Percentiles rank a stretch among this genome's conserved stretches.
These are phyloP conservation scores for Pollenia amentaria DNA, from an alignment of 2,888 invertebrate species.

Conservation along the genomic window DNA sequence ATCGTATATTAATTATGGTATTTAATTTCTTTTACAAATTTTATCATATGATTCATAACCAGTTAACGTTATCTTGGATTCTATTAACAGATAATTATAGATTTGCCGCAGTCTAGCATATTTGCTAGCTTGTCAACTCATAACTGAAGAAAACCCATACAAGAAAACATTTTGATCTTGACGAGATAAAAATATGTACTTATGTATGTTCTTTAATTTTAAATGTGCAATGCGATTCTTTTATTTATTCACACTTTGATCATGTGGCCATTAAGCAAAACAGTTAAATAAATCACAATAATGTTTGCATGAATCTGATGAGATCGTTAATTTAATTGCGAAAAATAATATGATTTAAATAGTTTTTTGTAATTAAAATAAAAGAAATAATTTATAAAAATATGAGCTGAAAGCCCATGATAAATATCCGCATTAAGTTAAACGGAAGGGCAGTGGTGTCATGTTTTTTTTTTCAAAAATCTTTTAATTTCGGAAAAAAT, in stretches of 20 bases:
- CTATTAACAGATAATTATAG: neutral
- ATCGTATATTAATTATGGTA: no score
- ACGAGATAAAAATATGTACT: constrained; percentile 6
- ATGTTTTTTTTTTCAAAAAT: no score
- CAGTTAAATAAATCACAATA: no score
- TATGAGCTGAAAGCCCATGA: no score
- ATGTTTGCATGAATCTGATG: no score
- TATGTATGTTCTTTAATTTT: neutral
- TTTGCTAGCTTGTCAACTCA: constrained; percentile 26
- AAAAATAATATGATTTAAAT: no score
- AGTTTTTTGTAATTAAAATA: no score
- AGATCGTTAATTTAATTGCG: no score
- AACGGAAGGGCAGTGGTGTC: no score
- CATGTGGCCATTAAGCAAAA: neutral
- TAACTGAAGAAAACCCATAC: neutral
- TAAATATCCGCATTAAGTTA: no score
- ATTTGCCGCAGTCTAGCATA: constrained; percentile 51
- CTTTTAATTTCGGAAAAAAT: no score
- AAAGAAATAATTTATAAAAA: no score
- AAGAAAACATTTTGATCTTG: constrained; percentile 28
- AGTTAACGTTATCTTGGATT: constrained; percentile 32
- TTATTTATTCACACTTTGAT: constrained; percentile 37
- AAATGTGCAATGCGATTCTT: neutral
- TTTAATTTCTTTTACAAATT: neutral
- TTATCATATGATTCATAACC: constrained; percentile 26